Evolutionary conservation across 2,888 invertebrate genomes (phyloP), one percentile per base, ranked within the genome.

Genomic region (Marronus borbonicus): DNA sequence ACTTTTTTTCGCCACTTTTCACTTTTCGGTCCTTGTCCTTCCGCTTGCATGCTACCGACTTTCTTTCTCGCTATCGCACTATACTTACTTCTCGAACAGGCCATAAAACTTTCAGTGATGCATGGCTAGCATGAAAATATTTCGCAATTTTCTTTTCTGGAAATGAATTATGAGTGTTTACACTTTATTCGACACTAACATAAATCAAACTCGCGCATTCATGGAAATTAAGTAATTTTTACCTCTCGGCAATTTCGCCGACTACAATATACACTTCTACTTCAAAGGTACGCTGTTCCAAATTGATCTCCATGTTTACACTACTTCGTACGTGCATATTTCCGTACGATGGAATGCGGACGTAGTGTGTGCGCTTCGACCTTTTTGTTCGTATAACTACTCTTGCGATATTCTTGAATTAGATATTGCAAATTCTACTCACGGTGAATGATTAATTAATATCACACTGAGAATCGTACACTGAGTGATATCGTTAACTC

Each of bases 91-190:
- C 70, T 36, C 72, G 55, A 75, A 78, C 78, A 75, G 74, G 70
- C 76, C 55, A 79, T 76, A 79, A 79, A 79, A 79, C 70, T 79
- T 79, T 76, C 76, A 66, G 65, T 66, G 74, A 55, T 50, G 69
- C 69, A 77, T 77, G 66, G 69, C 58, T 58, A 78, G 74, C 80
- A 62, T 68, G 69, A 77, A 79, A 81, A 81, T 81, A 80, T 80
- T 81, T 80, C 79, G 80, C 80, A 81, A 79, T 79, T 83, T 83
- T 82, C 82, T 80, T 83, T 81, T 80, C 80, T 66, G 72, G 79
- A 80, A 82, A 81, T 83, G 82, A 83, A 78, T 82, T 82, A 82
- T 83, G 77, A 81, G 78, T 83, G 83, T 83, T 83, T 83, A 82
- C 83, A 82, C 81, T 83, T 81, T 81, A 82, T 82, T 82, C 81